Evolutionary conservation across 2,797 vertebrate species (phyloP).

Genomic region (Pipistrellus nathusii): DNA sequence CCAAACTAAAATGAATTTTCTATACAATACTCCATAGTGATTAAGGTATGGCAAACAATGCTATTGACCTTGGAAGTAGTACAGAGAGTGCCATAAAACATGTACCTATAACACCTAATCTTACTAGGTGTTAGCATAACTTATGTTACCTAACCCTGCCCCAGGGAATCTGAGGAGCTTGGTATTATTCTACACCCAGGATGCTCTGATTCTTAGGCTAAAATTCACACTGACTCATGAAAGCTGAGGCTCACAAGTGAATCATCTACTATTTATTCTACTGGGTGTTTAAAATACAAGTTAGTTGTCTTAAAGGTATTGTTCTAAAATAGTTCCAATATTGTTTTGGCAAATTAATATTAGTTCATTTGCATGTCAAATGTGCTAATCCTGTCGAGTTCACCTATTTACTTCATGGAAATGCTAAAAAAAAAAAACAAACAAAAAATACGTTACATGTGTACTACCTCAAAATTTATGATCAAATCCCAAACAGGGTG

Average conservation of each 20-base stretch:
- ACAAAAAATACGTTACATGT: not conserved
- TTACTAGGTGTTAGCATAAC: not conserved
- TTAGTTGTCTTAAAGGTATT: not conserved
- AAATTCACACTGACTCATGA: constrained; percentile 14
- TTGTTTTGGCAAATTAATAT: not conserved
- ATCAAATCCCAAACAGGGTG: not conserved
- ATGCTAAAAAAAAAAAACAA: too few relatives aligned
- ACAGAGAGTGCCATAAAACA: not conserved
- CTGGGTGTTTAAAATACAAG: not conserved
- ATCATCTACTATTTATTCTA: not conserved
- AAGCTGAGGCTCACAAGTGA: not conserved
- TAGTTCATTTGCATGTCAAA: constrained; percentile 27
- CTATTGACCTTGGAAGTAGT: not conserved
- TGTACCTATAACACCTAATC: not conserved
- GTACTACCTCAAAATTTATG: not conserved
- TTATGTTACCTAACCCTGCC: not conserved
- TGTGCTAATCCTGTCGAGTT: not conserved
- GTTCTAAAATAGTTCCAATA: constrained; percentile 33
- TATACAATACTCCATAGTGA: not conserved
- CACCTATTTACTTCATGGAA: not conserved
- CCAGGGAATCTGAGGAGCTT: not conserved
- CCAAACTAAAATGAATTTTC: constrained; percentile 30
- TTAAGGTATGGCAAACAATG: not conserved
- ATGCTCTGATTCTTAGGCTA: not conserved
- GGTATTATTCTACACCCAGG: not conserved